Evolutionary conservation across 1,140 invertebrate species (phyloP).

Genomic region (Drosophila trapezifrons): DNA sequence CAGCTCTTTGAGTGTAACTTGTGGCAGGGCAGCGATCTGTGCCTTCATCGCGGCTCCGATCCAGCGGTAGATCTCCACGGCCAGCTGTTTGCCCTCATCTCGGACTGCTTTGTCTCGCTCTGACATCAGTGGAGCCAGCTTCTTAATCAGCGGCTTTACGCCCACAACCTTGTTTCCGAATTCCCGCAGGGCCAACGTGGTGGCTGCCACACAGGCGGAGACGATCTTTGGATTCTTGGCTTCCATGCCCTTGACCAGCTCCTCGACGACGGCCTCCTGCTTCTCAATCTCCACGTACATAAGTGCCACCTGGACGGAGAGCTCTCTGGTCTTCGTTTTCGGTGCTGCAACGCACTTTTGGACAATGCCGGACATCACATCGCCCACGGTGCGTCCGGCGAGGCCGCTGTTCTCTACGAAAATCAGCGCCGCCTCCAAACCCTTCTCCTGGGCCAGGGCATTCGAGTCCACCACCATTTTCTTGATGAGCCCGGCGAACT

Average conservation of each 20-base stretch:
- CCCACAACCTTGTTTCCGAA: constrained; percentile 97
- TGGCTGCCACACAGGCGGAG: constrained; percentile 90
- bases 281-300: constrained; percentile 99
- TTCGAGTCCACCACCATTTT: constrained; percentile 98
- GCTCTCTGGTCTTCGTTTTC: constrained; percentile 95
- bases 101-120: constrained; percentile 96
- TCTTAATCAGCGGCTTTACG: constrained; percentile 95
- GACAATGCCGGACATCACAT: constrained; percentile 95
- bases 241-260: constrained; percentile 96
- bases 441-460: constrained; percentile 98
- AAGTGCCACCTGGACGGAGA: constrained; percentile 93
- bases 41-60: constrained; percentile 94
- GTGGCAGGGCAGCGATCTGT: constrained; percentile 93
- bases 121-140: constrained; percentile 92
- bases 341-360: constrained; percentile 96
- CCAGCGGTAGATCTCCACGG: constrained; percentile 97
- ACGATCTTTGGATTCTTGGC: constrained; percentile 98
- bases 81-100: constrained; percentile 94
- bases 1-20: constrained; percentile 94
- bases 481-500: constrained; percentile 95
- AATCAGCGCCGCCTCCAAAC: constrained; percentile 94
- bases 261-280: constrained; percentile 95
- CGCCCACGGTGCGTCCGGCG: constrained; percentile 93
- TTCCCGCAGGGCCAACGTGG: constrained; percentile 91
- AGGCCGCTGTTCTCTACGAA: constrained; percentile 95